Percentiles rank a stretch among this genome's conserved stretches.
Conservation (phyloP, 1,140 invertebrate genomes). For the Piezodorus guildinii region DNA sequence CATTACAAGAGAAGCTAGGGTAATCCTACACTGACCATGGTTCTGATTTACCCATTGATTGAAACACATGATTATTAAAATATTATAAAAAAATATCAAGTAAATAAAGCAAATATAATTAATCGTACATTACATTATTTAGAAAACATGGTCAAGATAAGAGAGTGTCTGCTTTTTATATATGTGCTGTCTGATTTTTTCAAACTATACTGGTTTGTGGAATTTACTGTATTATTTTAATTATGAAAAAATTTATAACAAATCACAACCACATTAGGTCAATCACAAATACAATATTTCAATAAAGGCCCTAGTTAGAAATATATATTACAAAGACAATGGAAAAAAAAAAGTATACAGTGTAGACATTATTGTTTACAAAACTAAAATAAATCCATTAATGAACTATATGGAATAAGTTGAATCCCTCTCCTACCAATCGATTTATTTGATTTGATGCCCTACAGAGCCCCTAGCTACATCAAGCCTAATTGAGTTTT, state of each 20-base stretch:
- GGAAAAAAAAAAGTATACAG: neutral
- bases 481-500: constrained; percentile 19
- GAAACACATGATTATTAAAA: neutral
- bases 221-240: too few species aligned
- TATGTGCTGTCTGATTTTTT: too few species aligned
- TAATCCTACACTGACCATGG: too few species aligned
- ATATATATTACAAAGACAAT: neutral
- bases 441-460: constrained; percentile 16
- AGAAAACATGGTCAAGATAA: neutral
- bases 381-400: neutral
- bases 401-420: neutral
- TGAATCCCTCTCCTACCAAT: constrained; percentile 12
- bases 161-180: neutral
- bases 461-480: constrained; percentile 17
- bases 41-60: too few species aligned
- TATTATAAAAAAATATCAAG: neutral
- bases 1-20: too few species aligned
- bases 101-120: neutral
- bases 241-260: neutral
- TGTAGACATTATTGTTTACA: neutral
- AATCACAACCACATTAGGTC: constrained; percentile 12
- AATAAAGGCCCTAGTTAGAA: constrained; percentile 10
- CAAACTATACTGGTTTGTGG: too few species aligned
- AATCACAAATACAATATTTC: constrained; percentile 11
- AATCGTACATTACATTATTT: neutral